Conservation (phyloP, 1,140 invertebrate genomes). For the Cyclargus thomasi region DNA sequence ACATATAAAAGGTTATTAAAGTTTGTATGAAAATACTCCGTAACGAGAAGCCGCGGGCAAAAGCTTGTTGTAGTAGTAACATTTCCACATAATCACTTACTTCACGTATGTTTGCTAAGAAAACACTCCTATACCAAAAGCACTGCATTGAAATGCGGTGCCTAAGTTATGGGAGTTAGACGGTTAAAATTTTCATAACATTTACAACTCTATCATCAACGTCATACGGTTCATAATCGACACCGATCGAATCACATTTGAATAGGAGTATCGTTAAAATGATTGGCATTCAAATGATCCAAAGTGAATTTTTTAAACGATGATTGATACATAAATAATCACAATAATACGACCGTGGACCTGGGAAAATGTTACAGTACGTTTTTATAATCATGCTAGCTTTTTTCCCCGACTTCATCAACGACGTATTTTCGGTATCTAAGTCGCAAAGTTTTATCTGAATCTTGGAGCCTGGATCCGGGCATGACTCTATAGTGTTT, state of each 20-base stretch:
- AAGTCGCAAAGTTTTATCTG: too few species aligned
- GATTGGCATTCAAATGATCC: conserved; percentile 23
- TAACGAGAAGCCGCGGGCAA: too few species aligned
- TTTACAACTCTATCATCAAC: not conserved
- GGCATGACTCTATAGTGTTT: too few species aligned
- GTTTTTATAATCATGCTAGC: too few species aligned
- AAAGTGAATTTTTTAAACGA: conserved; percentile 1
- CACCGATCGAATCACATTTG: not conserved
- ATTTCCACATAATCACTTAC: not conserved
- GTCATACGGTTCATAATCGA: not conserved
- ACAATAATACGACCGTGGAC: not conserved
- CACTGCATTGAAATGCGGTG: not conserved
- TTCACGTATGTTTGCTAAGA: conserved; percentile 10
- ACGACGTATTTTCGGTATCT: too few species aligned
- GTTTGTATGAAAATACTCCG: too few species aligned
- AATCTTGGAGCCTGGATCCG: too few species aligned
- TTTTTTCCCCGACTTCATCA: too few species aligned
- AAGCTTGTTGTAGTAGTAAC: too few species aligned
- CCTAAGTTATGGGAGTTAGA: too few species aligned
- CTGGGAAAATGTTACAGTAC: too few species aligned
- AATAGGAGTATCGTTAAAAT: conserved; percentile 25
- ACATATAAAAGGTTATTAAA: too few species aligned
- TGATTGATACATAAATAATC: conserved; percentile 13
- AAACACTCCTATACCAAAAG: conserved; percentile 4
- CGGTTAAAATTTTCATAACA: not conserved